Base-by-base conservation (phyloP, 2,888 invertebrate species). In the Rotaria macrura region DNA sequence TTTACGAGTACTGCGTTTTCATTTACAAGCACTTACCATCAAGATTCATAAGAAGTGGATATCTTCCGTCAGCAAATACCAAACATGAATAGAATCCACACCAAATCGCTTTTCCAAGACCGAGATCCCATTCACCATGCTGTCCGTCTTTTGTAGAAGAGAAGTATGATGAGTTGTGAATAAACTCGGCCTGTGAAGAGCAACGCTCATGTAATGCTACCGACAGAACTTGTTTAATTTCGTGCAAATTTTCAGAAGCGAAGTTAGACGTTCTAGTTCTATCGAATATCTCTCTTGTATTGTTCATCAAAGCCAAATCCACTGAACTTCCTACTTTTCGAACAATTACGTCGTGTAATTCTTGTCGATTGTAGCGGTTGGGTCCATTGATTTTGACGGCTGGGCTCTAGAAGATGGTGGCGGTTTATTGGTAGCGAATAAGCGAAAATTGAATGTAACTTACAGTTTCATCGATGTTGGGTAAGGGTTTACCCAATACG, bases 61-160 rank as follows among this genome's bases (percentile, higher is more conserved):
- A 43, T 25, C 0, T 43, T 25, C 79, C 79, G 25, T 79, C n/a
- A 12, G 79, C 1, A 79, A 79, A 79, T 0, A 79, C 43, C 4
- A 79, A 25, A 43, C 79, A 79, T 25, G 79, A 79, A 79, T 79
- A 79, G 14, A 79, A 79, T 1, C 79, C 79, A n/a, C 79, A n/a
- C 79, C 79, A 79, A 7, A n/a, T 0, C 14, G 79, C 79, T 79
- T 79, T 79, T 1, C 79, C 79, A 7, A 43, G 5, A 20, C 79
- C 79, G n/a, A 79, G 79, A 79, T 79, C 79, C 40, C 40, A 79
- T n/a, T 7, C 43, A 1, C 14, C 20, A 20, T 20, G 6, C 4
- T 43, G 12, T 23, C 7, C 43, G 1, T 1, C 25, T 14, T 7
- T 40, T 0, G 43, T 25, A 0, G n/a, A 0, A 12, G 79, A 25